Evolutionary conservation across 2,797 vertebrate species (phyloP).

Genomic region (Chiloscyllium punctatum): DNA sequence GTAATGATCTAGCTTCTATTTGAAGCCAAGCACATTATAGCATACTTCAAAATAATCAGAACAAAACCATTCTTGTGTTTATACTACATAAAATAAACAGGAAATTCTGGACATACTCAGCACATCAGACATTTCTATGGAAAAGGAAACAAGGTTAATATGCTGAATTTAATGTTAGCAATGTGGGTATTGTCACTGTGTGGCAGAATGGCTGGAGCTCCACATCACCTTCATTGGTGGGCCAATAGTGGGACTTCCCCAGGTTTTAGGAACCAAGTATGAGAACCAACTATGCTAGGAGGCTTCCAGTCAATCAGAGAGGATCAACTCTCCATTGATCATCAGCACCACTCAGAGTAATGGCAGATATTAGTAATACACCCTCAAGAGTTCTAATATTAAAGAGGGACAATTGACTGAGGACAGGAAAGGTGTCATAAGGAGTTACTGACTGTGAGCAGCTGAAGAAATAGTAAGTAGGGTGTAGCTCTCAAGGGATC

Average conservation of each 20-base stretch:
- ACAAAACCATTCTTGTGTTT: neutral
- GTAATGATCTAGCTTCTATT: neutral
- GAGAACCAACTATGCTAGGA: too few species aligned
- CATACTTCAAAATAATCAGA: neutral
- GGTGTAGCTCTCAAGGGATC: neutral
- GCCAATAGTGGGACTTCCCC: too few species aligned
- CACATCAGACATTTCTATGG: neutral
- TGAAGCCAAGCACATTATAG: neutral
- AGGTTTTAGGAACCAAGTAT: neutral
- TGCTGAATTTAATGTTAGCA: neutral
- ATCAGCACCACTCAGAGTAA: neutral
- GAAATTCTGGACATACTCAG: neutral
- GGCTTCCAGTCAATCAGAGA: neutral
- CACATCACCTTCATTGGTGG: too few species aligned
- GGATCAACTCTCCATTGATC: neutral
- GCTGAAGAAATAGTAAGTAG: neutral
- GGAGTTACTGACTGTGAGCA: neutral
- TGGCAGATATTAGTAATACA: neutral
- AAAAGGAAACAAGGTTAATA: neutral
- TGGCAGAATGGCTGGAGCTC: too few species aligned
- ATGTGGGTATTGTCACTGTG: too few species aligned
- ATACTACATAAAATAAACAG: neutral
- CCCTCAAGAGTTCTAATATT: too few species aligned
- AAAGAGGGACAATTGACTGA: neutral
- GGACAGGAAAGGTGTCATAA: too few species aligned